Evolutionary conservation across 2,888 invertebrate species (phyloP).

Genomic region (Cyrtodaria siliqua): DNA sequence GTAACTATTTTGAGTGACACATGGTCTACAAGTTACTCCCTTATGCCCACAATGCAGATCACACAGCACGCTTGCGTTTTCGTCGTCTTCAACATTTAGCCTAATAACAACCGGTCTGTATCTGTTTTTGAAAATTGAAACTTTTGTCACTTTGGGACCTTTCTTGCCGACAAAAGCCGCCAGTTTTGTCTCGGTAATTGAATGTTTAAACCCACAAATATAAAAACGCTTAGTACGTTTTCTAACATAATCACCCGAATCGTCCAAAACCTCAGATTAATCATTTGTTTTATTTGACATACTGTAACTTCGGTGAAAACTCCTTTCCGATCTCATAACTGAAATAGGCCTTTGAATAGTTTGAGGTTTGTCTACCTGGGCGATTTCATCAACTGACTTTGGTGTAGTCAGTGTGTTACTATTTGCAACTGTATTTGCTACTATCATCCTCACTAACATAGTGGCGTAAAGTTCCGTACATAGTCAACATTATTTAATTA

Average conservation of each 20-base stretch:
- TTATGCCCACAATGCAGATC: conserved; percentile 18
- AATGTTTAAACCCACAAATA: conserved; percentile 6
- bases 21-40: conserved; percentile 16
- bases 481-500: no score
- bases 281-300: no score
- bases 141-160: conserved; percentile 9
- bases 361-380: no score
- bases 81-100: conserved; percentile 8
- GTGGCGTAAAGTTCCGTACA: no score
- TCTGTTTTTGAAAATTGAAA: conserved; percentile 12
- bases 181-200: conserved; percentile 5
- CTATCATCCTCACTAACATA: no score
- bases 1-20: no score
- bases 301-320: no score
- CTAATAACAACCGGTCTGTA: background rate
- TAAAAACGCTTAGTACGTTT: conserved; percentile 20
- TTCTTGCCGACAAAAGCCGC: background rate
- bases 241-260: conserved; percentile 14
- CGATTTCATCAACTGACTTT: no score
- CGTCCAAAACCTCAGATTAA: background rate
- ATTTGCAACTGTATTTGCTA: no score
- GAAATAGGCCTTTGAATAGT: no score
- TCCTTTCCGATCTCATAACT: no score
- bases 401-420: no score
- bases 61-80: background rate